Base-by-base conservation (phyloP, 2,797 vertebrate species). In the Lycodopsis pacificus region DNA sequence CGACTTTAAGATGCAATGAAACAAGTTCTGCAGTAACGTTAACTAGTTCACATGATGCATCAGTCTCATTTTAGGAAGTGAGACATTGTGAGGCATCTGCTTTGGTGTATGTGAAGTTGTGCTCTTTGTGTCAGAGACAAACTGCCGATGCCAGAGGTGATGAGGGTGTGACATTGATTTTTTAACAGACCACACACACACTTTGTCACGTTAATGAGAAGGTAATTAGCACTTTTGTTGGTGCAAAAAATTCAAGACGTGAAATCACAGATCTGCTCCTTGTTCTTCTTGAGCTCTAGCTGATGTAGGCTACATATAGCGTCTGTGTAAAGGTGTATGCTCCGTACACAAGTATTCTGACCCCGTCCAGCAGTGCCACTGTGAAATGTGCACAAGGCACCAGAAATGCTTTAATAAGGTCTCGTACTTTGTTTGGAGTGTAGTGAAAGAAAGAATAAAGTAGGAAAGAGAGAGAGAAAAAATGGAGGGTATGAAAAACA, bases 291-390 rank as follows among this genome's bases (percentile, higher is more conserved):
- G 53, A 71, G 44, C 54, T 57, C n/a, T 0, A 14, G n/a, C 32
- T 81, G 61, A 49, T 42, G 17, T 40, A 30, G 27, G 3, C 27
- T 30, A 30, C 30, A 30, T 30, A 19, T 61, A 25, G 15, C 57
- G 44, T 40, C 25, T 54, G n/a, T 62, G 42, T 42, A 20, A 71
- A 65, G 5, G 46, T 11, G 10, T 51, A 20, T 34, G 22, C 61
- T 71, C 46, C 15, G 51, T 80, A 71, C 40, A 64, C 34, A 38
- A 76, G 53, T 36, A 72, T 63, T 82, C 66, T 81, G 74, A 83
- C 73, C 63, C 82, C 83, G 80, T 80, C 61, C 78, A 54, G 68
- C 73, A 53, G 65, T 27, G 58, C 30, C 54, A 75, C 76, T 65
- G 59, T 17, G 48, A 71, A 73, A 77, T 38, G 14, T 75, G 68